Evolutionary conservation across 2,888 invertebrate species (phyloP).

Genomic region (Melanchra persicariae): DNA sequence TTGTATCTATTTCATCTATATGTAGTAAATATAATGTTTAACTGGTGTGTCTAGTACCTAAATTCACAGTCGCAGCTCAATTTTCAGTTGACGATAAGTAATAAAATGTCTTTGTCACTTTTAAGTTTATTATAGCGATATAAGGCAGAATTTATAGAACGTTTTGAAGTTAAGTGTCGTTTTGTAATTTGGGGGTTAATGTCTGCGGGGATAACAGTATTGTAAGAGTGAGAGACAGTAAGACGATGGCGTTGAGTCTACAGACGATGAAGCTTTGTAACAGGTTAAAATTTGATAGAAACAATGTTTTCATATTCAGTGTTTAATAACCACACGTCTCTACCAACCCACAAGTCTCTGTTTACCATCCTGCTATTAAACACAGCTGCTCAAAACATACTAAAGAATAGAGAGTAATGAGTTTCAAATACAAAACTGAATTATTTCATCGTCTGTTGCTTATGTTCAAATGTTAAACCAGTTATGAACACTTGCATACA

Average conservation of each 20-base stretch:
- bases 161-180: neutral
- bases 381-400: neutral
- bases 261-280: neutral
- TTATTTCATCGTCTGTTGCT: conserved; percentile 13
- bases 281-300: neutral
- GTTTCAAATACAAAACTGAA: neutral
- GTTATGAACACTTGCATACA: conserved; percentile 10
- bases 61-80: neutral
- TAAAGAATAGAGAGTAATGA: neutral
- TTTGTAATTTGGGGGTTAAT: conserved; percentile 8
- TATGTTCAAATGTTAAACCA: conserved; percentile 10
- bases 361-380: neutral
- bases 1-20: neutral
- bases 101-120: neutral
- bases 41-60: too few relatives aligned
- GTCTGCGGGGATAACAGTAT: neutral
- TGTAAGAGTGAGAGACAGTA: neutral
- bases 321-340: neutral
- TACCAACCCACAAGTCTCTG: too few relatives aligned
- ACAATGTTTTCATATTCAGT: neutral
- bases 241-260: neutral
- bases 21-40: neutral
- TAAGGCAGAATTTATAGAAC: neutral
- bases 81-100: neutral
- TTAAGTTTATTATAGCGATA: neutral